Evolutionary conservation across 2,888 invertebrate genomes (phyloP).

Genomic region (Amitus sp.): DNA sequence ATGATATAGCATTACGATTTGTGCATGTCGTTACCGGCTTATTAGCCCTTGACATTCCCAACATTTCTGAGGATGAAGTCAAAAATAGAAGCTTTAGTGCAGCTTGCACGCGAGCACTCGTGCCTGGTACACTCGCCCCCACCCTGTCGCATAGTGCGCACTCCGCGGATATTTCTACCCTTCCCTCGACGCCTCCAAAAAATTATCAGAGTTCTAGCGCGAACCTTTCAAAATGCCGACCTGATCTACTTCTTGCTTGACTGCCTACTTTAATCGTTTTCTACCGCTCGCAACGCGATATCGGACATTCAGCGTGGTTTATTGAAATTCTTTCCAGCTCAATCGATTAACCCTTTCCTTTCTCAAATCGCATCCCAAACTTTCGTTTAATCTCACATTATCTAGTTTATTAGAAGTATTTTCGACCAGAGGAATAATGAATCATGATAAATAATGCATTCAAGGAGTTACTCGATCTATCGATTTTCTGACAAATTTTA

Average conservation of each 20-base stretch:
- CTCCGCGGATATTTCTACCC: conserved; percentile 4
- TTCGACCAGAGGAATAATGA: too few relatives aligned
- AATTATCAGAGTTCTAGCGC: not conserved
- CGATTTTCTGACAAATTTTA: too few relatives aligned
- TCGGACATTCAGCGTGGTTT: not conserved
- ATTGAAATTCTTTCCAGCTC: conserved; percentile 1
- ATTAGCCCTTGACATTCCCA: conserved; percentile 37
- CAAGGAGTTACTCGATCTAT: too few relatives aligned
- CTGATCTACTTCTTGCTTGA: not conserved
- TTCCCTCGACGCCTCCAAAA: too few relatives aligned
- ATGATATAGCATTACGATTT: conserved; percentile 10
- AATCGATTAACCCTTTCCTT: not conserved
- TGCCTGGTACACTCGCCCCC: conserved; percentile 22
- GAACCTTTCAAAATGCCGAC: conserved; percentile 5
- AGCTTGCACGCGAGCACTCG: conserved; percentile 23
- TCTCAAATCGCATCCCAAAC: not conserved
- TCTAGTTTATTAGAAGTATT: too few relatives aligned
- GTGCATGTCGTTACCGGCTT: conserved; percentile 35
- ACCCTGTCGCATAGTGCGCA: not conserved
- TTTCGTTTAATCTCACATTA: too few relatives aligned
- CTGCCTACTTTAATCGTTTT: not conserved
- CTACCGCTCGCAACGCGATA: not conserved
- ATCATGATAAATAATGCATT: too few relatives aligned
- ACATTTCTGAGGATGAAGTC: conserved; percentile 24
- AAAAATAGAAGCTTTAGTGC: conserved; percentile 23